Base-by-base conservation (phyloP, 2,797 vertebrate genomes). In the Nannoperca australis region DNA sequence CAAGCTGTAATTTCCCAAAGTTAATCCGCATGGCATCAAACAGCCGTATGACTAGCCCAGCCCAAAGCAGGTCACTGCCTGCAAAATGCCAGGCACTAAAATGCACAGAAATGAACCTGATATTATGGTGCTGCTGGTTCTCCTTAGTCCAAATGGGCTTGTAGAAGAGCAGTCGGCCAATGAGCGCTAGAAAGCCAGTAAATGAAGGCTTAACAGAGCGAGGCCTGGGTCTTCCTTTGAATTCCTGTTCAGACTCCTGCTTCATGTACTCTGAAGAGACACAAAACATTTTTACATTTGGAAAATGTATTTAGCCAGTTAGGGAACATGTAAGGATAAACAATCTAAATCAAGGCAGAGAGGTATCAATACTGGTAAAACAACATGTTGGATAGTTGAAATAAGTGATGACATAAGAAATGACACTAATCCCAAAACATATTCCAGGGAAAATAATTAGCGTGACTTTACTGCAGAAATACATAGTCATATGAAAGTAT, bases 1-100 rank as follows among this genome's bases (percentile, higher is more conserved):
- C 95, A 32, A 98, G 93, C 22, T 95, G 94, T 17, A 98, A 73
- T 0, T 95, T 95, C 0, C 97, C 97, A 18, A 98, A 98, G 18
- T 94, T 92, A 0, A 78, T 70, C 24, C 97, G 95, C 81, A 99
- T 83, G 76, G 76, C 87, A 8, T 95, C 90, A 54, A 96, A 96
- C 40, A 99, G 89, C 0, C 97, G 96, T 62, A 97, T 96, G 73
- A 96, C 96, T 69, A 99, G 54, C 0, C 97, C 97, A 0, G 98
- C 97, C 98, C 98, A 99, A 1, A 99, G 94, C 74, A 97, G 92
- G 93, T 99, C 97, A 0, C 97, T 97, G 64, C 98, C 97, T 0
- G 96, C 96, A 82, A 97, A 99, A 7, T 99, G 96, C 98, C 98
- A 99, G 61, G 98, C 98, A 22, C 96, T 98, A 78, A 99, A 99